Percentiles rank a stretch among this genome's conserved stretches.
Evolutionary conservation across 2,888 invertebrate species (phyloP).

Genomic region (Drosophila testacea): DNA sequence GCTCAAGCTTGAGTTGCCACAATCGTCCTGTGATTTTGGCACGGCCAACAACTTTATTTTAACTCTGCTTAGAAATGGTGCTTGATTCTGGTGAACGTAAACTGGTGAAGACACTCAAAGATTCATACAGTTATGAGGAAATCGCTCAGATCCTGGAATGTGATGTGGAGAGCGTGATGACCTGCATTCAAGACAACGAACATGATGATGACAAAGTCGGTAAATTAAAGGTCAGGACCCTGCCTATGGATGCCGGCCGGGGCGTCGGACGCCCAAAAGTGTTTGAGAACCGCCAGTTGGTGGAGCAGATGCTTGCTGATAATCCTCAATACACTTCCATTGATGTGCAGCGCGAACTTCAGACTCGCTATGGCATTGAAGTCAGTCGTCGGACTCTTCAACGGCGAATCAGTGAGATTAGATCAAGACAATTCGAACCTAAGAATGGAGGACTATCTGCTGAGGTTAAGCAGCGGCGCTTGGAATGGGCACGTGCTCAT

Average conservation of each 20-base stretch:
- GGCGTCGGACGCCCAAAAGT: conserved; percentile 66
- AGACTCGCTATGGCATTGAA: conserved; percentile 54
- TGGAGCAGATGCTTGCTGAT: conserved; percentile 51
- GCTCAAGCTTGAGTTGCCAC: neutral
- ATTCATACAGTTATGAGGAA: conserved; percentile 47
- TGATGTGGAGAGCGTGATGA: conserved; percentile 54
- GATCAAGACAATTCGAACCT: conserved; percentile 12
- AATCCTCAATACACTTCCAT: conserved; percentile 63
- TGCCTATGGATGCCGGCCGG: conserved; percentile 26
- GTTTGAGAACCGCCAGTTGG: conserved; percentile 54
- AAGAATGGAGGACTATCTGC: conserved; percentile 20
- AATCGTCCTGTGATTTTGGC: conserved; percentile 45
- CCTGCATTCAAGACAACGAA: conserved; percentile 40
- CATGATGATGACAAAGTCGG: conserved; percentile 23
- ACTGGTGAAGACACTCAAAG: conserved; percentile 45
- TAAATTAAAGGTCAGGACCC: conserved; percentile 19
- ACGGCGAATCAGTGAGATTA: conserved; percentile 67
- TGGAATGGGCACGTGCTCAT: conserved; percentile 64
- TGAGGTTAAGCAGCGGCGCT: conserved; percentile 21
- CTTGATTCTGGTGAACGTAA: conserved; percentile 26
- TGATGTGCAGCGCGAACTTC: conserved; percentile 59
- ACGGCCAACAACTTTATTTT: conserved; percentile 38
- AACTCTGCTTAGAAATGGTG: conserved; percentile 27
- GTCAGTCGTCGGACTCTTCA: conserved; percentile 68
- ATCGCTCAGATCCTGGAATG: conserved; percentile 65